Percentiles rank a stretch among this genome's conserved stretches.
These are phyloP conservation scores for Alosa alosa DNA, from an alignment of 2,113 vertebrate species.

Conservation along the genomic window DNA sequence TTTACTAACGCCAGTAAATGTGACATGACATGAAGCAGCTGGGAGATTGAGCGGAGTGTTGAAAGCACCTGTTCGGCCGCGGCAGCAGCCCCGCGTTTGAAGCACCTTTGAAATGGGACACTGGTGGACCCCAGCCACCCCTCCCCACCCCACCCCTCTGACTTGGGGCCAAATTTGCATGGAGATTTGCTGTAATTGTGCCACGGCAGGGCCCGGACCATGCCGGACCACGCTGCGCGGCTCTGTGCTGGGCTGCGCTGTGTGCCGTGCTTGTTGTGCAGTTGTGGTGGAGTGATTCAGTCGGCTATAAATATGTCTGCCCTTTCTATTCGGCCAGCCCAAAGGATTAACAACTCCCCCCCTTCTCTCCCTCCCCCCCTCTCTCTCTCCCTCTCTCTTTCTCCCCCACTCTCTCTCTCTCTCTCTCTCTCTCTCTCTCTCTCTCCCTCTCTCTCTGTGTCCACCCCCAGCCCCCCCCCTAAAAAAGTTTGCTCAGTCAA, in stretches of 20 bases:
- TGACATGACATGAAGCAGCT: not conserved
- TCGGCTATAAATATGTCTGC: slow-evolving; percentile 90
- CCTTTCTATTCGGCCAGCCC: slow-evolving; percentile 81
- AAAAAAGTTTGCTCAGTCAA: slow-evolving; percentile 71
- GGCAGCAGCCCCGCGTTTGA: slow-evolving; percentile 11
- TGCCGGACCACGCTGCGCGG: no score
- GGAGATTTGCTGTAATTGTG: slow-evolving; percentile 61
- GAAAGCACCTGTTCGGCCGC: slow-evolving; percentile 46
- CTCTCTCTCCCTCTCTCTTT: slow-evolving; percentile 44
- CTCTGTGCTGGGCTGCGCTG: not conserved
- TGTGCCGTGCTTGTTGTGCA: slow-evolving; percentile 60
- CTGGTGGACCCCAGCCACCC: not conserved
- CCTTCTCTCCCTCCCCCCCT: not conserved
- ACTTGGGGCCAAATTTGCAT: slow-evolving; percentile 56
- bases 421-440: slow-evolving; percentile 42
- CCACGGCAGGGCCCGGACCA: slow-evolving; percentile 50
- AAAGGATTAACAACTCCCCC: slow-evolving; percentile 79
- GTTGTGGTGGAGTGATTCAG: slow-evolving; percentile 79
- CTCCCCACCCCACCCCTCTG: slow-evolving; percentile 2
- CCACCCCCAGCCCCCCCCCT: not conserved
- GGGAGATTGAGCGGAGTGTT: slow-evolving; percentile 14
- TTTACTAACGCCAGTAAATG: not conserved
- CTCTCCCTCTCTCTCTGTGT: slow-evolving; percentile 29
- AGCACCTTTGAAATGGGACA: slow-evolving; percentile 20
- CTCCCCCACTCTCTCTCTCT: slow-evolving; percentile 56